Evolutionary conservation across 2,888 invertebrate genomes (phyloP).

Genomic region (Incurvaria masculella): DNA sequence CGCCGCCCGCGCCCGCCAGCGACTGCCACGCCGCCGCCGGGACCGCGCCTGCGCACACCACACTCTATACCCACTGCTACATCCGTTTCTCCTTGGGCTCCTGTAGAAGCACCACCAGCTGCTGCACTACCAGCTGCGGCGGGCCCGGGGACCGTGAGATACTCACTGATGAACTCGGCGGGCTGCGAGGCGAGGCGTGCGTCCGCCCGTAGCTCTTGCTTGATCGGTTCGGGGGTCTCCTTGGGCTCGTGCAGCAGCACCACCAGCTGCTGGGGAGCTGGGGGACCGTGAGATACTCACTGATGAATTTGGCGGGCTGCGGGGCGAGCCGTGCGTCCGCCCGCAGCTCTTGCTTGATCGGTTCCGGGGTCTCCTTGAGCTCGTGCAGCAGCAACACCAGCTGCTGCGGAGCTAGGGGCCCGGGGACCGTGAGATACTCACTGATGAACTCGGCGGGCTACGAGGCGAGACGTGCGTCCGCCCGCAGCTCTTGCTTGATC

Average conservation of each 20-base stretch:
- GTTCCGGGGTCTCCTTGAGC: slow-evolving; percentile 51
- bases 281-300: slow-evolving; percentile 26
- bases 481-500: slow-evolving; percentile 52
- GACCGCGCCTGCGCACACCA: too few species aligned
- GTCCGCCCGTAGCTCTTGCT: slow-evolving; percentile 51
- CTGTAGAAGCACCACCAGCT: slow-evolving; percentile 49
- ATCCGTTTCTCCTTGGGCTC: slow-evolving; percentile 48
- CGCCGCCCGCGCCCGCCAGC: slow-evolving; percentile 62
- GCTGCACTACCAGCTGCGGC: slow-evolving; percentile 24
- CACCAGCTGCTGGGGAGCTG: slow-evolving; percentile 40
- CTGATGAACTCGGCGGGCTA: slow-evolving; percentile 43
- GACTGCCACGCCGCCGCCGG: slow-evolving; percentile 66
- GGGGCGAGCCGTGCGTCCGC: slow-evolving; percentile 36
- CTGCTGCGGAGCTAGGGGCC: too few species aligned
- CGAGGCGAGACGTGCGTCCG: slow-evolving; percentile 34
- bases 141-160: neutral
- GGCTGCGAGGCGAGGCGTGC: slow-evolving; percentile 30
- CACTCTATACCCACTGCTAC: too few species aligned
- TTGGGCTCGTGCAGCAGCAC: slow-evolving; percentile 53
- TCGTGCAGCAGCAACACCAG: slow-evolving; percentile 50
- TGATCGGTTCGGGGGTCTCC: slow-evolving; percentile 52
- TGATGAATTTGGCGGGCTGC: slow-evolving; percentile 40
- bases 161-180: slow-evolving; percentile 45
- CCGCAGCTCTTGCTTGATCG: slow-evolving; percentile 53
- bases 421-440: slow-evolving; percentile 26